Conservation (phyloP, 2,888 invertebrate species). For the Lithophane ornitopus region DNA sequence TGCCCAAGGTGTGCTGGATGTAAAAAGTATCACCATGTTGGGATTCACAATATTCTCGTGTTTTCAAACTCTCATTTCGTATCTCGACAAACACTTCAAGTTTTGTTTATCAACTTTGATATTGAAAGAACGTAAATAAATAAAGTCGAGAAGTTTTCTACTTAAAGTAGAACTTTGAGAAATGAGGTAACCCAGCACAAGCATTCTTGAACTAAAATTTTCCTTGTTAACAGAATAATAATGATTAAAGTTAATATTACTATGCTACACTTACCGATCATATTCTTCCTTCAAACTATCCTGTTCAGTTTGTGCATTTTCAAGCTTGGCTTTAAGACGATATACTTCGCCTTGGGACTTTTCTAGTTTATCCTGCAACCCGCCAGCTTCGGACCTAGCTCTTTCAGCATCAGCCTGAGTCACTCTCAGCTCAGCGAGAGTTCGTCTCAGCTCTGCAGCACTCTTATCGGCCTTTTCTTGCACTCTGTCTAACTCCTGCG, state of each 20-base stretch:
- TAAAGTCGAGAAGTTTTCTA: conserved; percentile 13
- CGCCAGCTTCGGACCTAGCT: conserved; percentile 95
- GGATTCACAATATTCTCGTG: background rate
- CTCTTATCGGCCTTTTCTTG: conserved; percentile 97
- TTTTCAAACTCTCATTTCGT: conserved; percentile 8
- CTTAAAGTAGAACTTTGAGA: conserved; percentile 30
- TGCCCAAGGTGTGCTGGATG: background rate
- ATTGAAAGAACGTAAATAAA: conserved; percentile 39
- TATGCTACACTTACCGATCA: conserved; percentile 90
- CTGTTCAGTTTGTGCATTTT: conserved; percentile 98
- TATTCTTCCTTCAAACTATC: conserved; percentile 98
- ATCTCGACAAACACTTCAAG: conserved; percentile 14
- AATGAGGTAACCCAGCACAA: conserved; percentile 5
- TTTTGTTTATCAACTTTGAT: conserved; percentile 14
- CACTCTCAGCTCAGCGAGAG: conserved; percentile 97
- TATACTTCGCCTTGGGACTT: conserved; percentile 99
- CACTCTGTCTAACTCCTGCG: conserved; percentile 95
- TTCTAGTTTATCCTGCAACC: conserved; percentile 97
- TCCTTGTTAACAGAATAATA: conserved; percentile 1
- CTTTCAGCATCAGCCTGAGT: conserved; percentile 98
- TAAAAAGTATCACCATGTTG: background rate
- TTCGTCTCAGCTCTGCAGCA: conserved; percentile 95
- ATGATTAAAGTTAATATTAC: background rate
- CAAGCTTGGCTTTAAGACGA: conserved; percentile 97
- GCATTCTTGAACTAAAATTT: conserved; percentile 14